phyloP scores from a whole-genome alignment of 2,113 vertebrate genomes.

The Lophius piscatorius region DNA sequence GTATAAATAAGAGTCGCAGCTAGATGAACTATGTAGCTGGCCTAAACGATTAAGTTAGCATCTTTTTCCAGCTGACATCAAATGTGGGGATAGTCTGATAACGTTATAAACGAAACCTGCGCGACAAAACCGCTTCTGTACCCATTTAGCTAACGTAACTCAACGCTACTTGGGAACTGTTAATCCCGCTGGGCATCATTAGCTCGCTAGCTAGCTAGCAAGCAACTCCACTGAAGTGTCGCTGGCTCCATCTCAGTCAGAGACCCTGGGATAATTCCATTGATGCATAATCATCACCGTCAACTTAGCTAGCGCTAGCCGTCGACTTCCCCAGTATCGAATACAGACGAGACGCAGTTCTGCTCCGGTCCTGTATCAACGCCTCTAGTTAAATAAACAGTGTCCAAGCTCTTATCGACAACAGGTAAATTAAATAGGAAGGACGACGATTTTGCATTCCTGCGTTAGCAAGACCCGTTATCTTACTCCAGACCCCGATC shows the following conservation, averaged over 20 bases:
- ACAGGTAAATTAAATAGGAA: neutral
- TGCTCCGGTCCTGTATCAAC: neutral
- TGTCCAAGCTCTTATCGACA: conserved; percentile 2
- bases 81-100: conserved; percentile 24
- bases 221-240: conserved; percentile 55
- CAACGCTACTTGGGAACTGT: conserved; percentile 14
- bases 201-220: conserved; percentile 63
- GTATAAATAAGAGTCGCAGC: conserved; percentile 32
- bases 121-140: conserved; percentile 21
- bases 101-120: conserved; percentile 20
- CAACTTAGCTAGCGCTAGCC: conserved; percentile 61
- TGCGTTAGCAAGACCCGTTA: conserved; percentile 40
- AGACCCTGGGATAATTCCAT: conserved; percentile 69
- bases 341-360: neutral
- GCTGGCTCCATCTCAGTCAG: conserved; percentile 72
- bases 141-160: conserved; percentile 56
- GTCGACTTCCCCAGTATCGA: conserved; percentile 14
- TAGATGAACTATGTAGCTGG: conserved; percentile 52
- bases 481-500: conserved; percentile 42
- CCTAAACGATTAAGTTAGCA: conserved; percentile 58
- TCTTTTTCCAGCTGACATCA: conserved; percentile 20
- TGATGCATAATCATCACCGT: conserved; percentile 60
- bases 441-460: conserved; percentile 5
- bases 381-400: neutral
- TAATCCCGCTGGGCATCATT: conserved; percentile 43